Percentiles rank a stretch among this genome's conserved stretches.
phyloP scores from a whole-genome alignment of 2,888 invertebrate species.

The Eledona agricola region DNA sequence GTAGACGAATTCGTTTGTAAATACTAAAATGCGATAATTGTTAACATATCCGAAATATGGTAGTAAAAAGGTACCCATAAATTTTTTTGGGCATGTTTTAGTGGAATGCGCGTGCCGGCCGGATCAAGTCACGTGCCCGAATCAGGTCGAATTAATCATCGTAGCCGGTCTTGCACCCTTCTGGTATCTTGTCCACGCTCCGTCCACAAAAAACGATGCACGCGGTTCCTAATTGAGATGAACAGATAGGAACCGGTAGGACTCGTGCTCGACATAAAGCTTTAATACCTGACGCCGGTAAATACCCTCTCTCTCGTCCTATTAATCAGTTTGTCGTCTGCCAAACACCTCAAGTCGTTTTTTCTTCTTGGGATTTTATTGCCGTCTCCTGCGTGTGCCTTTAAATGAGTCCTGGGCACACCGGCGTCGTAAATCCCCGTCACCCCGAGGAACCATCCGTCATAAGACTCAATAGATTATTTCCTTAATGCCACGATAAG shows the following conservation, averaged over 20 bases:
- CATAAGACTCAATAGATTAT: slow-evolving; percentile 60
- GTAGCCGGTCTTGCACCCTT: slow-evolving; percentile 37
- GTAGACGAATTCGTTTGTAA: no score
- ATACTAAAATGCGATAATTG: no score
- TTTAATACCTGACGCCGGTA: slow-evolving; percentile 48
- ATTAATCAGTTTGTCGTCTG: slow-evolving; percentile 51
- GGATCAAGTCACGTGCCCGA: slow-evolving; percentile 8
- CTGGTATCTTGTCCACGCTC: slow-evolving; percentile 49
- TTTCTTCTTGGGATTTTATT: slow-evolving; percentile 26
- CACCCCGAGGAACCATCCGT: slow-evolving; percentile 55
- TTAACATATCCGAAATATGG: no score
- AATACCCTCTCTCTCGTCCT: slow-evolving; percentile 49
- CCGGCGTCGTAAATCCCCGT: slow-evolving; percentile 34
- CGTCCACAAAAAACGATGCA: slow-evolving; percentile 48
- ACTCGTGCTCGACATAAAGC: slow-evolving; percentile 53
- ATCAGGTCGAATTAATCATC: slow-evolving; percentile 42
- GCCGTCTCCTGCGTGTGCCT: slow-evolving; percentile 24
- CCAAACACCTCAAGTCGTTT: slow-evolving; percentile 38
- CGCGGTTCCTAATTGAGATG: slow-evolving; percentile 51
- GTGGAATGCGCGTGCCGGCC: no score
- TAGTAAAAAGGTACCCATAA: no score
- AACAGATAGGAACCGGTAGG: slow-evolving; percentile 56
- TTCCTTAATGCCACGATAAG: slow-evolving; percentile 62
- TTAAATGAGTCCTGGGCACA: slow-evolving; percentile 28
- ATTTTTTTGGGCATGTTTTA: no score